phyloP scores from a whole-genome alignment of 2,113 vertebrate genomes.

The Perca schrenkii region DNA sequence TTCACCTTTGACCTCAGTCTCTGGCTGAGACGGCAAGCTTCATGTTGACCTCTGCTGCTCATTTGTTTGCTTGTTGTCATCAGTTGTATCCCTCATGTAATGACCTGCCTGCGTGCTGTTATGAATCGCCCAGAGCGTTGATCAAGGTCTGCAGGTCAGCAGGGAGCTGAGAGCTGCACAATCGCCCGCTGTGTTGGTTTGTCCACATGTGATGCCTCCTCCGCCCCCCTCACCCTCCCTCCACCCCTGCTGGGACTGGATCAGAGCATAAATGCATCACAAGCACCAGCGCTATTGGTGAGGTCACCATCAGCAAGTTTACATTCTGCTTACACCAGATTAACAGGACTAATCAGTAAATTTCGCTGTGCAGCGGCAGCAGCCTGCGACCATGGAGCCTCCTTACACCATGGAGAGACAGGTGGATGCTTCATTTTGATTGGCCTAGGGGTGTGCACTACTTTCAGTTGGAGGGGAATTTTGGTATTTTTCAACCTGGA shows the following conservation, averaged over 20 bases:
- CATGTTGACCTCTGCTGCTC: constrained; percentile 7
- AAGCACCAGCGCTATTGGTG: constrained; percentile 48
- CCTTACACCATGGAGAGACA: no score
- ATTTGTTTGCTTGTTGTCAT: constrained; percentile 28
- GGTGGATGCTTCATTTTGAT: no score
- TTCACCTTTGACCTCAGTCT: constrained; percentile 43
- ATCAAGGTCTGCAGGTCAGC: constrained; percentile 62
- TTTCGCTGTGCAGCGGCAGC: constrained; percentile 30
- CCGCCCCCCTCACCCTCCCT: neutral
- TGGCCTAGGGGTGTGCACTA: no score
- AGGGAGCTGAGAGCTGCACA: constrained; percentile 60
- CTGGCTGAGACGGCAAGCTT: neutral
- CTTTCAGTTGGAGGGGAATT: no score
- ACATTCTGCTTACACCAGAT: constrained; percentile 67
- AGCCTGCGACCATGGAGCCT: neutral
- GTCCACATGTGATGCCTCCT: constrained; percentile 14
- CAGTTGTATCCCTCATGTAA: constrained; percentile 12
- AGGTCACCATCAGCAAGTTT: constrained; percentile 73
- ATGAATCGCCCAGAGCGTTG: constrained; percentile 26
- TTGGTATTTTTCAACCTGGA: no score
- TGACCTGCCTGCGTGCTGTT: constrained; percentile 21
- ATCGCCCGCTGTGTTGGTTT: constrained; percentile 33
- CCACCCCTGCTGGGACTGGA: constrained; percentile 18
- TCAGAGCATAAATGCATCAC: constrained; percentile 68
- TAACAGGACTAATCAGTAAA: constrained; percentile 38